These are phyloP conservation scores for Notarius lentiginosus DNA, from an alignment of 2,113 vertebrate species.

Conservation along the genomic window DNA sequence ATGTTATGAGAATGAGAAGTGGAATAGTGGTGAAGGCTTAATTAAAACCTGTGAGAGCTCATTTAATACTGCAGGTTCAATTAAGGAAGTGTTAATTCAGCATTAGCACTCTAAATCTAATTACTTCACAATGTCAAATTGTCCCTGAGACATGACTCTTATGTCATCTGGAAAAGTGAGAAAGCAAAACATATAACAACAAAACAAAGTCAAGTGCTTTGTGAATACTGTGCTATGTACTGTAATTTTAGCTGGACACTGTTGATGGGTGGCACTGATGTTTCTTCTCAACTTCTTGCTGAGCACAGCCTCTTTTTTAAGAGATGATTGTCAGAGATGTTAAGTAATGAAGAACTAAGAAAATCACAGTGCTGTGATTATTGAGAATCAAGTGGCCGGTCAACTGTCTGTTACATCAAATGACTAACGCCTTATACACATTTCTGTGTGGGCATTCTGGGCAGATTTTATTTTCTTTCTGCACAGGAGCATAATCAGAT, in stretches of 20 bases:
- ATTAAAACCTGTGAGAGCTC: neutral
- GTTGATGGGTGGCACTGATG: neutral
- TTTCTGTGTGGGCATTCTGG: neutral
- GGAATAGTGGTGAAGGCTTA: neutral
- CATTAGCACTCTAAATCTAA: neutral
- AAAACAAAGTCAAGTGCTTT: neutral
- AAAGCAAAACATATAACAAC: neutral
- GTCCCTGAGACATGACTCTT: neutral
- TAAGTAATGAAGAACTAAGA: neutral
- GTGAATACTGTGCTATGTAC: neutral
- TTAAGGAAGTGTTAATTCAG: neutral
- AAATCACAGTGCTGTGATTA: neutral
- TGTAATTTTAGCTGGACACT: neutral
- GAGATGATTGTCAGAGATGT: neutral
- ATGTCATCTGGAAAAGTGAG: too few relatives aligned
- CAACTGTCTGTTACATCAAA: neutral
- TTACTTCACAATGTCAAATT: neutral
- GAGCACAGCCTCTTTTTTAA: neutral
- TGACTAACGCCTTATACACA: neutral
- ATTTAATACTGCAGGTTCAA: neutral
- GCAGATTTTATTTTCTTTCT: neutral
- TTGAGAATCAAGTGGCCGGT: neutral
- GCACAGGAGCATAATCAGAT: neutral
- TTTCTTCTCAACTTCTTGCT: neutral
- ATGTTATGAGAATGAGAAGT: neutral